phyloP scores from a whole-genome alignment of 1,140 invertebrate species.

The Drosophila suzukii region DNA sequence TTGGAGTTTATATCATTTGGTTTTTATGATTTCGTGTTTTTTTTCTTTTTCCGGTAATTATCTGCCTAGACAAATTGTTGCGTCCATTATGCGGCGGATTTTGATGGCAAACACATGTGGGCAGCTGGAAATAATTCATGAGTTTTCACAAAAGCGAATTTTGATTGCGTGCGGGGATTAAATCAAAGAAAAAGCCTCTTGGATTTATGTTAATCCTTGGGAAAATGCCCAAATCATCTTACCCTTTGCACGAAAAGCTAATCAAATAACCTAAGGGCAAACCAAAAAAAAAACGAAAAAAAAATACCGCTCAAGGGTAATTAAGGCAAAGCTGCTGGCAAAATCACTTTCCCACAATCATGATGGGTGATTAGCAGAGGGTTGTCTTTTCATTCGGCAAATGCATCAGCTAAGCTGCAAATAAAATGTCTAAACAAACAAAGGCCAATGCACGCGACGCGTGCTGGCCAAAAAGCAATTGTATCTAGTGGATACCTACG shows the following conservation, averaged over 20 bases:
- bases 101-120: slow-evolving; percentile 43
- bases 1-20: slow-evolving; percentile 33
- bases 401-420: slow-evolving; percentile 56
- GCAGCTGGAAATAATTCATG: slow-evolving; percentile 13
- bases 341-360: slow-evolving; percentile 65
- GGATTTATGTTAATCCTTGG: slow-evolving; percentile 39
- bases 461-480: slow-evolving; percentile 66
- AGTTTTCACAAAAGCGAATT: slow-evolving; percentile 9
- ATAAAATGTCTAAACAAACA: slow-evolving; percentile 70
- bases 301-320: slow-evolving; percentile 40
- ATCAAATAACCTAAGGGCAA: slow-evolving; percentile 38
- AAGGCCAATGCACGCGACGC: slow-evolving; percentile 62
- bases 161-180: slow-evolving; percentile 32
- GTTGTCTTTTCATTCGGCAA: slow-evolving; percentile 7
- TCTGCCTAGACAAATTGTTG: slow-evolving; percentile 64
- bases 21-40: slow-evolving; percentile 1
- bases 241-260: slow-evolving; percentile 30
- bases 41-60: slow-evolving; percentile 37
- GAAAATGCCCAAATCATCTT: slow-evolving; percentile 69
- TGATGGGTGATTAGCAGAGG: slow-evolving; percentile 50
- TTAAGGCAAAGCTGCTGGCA: slow-evolving; percentile 49
- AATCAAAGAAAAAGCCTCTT: slow-evolving; percentile 24
- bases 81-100: slow-evolving; percentile 56
- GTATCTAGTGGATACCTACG: slow-evolving; percentile 66
- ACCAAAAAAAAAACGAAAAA: slow-evolving; percentile 43